These are phyloP conservation scores for Berghia stephanieae DNA, from an alignment of 1,140 invertebrate species.

Conservation along the genomic window DNA sequence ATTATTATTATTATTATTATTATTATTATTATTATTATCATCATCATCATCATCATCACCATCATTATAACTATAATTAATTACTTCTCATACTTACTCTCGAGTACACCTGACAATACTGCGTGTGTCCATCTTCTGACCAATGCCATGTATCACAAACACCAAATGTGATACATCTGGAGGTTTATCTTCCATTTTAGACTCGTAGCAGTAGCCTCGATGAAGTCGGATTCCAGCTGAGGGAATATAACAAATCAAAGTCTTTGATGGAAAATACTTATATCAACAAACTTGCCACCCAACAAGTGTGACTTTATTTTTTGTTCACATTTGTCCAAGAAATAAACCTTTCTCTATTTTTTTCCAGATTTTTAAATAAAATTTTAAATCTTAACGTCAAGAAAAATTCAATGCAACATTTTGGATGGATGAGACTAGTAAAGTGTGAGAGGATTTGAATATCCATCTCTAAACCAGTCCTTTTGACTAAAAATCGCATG, in stretches of 20 bases:
- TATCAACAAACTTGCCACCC: too few species aligned
- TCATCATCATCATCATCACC: too few species aligned
- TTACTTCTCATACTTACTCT: conserved; percentile 69
- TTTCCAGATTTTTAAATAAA: neutral
- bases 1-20: too few species aligned
- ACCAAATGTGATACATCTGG: conserved; percentile 80
- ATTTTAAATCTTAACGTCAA: too few species aligned
- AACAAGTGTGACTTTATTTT: neutral
- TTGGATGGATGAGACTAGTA: too few species aligned
- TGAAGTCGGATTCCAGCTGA: conserved; percentile 72
- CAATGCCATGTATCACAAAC: conserved; percentile 82
- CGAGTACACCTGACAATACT: conserved; percentile 78
- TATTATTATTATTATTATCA: too few species aligned
- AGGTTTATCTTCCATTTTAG: conserved; percentile 73
- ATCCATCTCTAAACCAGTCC: too few species aligned
- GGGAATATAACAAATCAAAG: conserved; percentile 14
- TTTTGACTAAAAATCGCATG: too few species aligned
- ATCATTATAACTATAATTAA: neutral
- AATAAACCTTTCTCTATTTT: neutral
- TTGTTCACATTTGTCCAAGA: neutral
- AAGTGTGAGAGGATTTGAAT: too few species aligned
- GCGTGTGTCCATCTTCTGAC: conserved; percentile 79
- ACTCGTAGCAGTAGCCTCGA: conserved; percentile 73
- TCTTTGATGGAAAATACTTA: neutral
- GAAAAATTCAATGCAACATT: too few species aligned